A percentile compares a stretch with the other conserved stretches of the same genome.
These are phyloP conservation scores for Ormia ochracea DNA, from an alignment of 2,888 invertebrate species.

Conservation along the genomic window DNA sequence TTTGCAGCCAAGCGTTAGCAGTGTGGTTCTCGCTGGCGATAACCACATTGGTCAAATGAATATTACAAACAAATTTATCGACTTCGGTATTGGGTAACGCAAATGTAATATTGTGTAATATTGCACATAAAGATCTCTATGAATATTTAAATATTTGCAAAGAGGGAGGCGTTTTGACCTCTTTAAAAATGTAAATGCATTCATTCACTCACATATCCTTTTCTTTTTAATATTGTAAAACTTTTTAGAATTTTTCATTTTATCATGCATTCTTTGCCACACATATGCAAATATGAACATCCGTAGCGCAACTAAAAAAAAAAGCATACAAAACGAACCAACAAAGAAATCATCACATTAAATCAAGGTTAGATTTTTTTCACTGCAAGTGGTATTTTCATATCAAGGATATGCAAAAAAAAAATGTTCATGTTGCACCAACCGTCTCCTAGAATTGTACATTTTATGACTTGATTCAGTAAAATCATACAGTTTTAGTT, in stretches of 20 bases:
- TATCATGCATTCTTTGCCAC: constrained; percentile 17
- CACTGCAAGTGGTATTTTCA: constrained; percentile 46
- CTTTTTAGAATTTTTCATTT: constrained; percentile 10
- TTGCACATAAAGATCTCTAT: too few species aligned
- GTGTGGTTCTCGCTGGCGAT: too few species aligned
- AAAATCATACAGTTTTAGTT: too few species aligned
- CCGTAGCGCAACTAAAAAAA: constrained; percentile 41
- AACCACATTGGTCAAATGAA: too few species aligned
- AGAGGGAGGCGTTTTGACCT: too few species aligned
- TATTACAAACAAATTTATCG: too few species aligned
- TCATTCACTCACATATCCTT: not conserved
- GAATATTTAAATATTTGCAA: too few species aligned
- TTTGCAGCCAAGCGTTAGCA: too few species aligned
- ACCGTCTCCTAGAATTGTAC: too few species aligned
- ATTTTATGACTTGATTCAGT: too few species aligned
- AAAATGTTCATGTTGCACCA: not conserved
- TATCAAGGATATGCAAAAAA: constrained; percentile 1
- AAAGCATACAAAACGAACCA: not conserved
- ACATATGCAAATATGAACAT: constrained; percentile 63
- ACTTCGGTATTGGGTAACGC: too few species aligned
- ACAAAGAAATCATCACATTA: constrained; percentile 53
- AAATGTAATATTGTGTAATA: too few species aligned
- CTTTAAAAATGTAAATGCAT: constrained; percentile 10
- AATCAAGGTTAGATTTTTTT: constrained; percentile 63
- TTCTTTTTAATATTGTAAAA: constrained; percentile 22